Evolutionary conservation across 2,888 invertebrate genomes (phyloP), one percentile per base, ranked within the genome.

Genomic region (Conistra vaccinii): DNA sequence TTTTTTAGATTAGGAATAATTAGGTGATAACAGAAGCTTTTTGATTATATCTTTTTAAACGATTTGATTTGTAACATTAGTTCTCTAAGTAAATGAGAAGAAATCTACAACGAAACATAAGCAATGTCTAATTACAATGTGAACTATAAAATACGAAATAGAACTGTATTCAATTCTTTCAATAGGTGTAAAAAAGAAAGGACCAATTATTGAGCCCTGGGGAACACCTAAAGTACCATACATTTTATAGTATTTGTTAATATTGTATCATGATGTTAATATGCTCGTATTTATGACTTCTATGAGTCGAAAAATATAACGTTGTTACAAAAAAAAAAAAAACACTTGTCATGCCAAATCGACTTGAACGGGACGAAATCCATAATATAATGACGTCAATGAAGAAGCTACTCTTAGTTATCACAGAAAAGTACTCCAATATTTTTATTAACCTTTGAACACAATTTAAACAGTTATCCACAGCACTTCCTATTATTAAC

Each of bases 371-470:
- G 20, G 10, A 29, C 9, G 1, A 45, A 78, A 45, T 60, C 12
- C 3, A 78, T 78, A 26, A 23, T 57, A 29, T n/a, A 48, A 9
- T 80, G 80, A 81, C 53, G 62, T 76, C 67, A 75, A 67, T 65
- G 39, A 60, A 12, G n/a, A 65, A 42, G n/a, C 17, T 65, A 32
- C 39, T 73, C n/a, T 26, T 12, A 20, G 17, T 29, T 32, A 65
- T 32, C 10, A 55, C 14, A 39, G 48, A 53, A 65, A 71, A 14
- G 10, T 51, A 51, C 0, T 61, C 45, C 14, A 72, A 53, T 29
- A 35, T 45, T 53, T 70, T 5, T 14, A 58, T 45, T 45, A 51
- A 60, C 45, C 51, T 71, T 53, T 74, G 39, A 26, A 26, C 55
- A 66, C 4, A 32, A 32, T 45, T 57, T 53, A 9, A 55, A 73